Evolutionary conservation across 2,888 invertebrate genomes (phyloP).

Genomic region (Hartigia nigra): DNA sequence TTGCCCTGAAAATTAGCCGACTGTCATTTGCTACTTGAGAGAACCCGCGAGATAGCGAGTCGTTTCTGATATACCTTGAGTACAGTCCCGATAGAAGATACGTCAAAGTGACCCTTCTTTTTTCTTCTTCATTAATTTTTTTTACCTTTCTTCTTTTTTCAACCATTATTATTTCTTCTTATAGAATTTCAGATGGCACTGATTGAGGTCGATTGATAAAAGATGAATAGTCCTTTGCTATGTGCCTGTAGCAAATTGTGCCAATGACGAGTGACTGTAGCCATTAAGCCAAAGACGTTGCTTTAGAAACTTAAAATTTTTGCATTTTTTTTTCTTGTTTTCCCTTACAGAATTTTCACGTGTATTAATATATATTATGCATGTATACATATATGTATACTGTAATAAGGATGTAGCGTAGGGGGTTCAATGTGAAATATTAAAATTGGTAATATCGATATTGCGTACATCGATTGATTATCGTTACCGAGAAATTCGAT

Average conservation of each 20-base stretch:
- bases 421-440: neutral
- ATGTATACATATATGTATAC: too few species aligned
- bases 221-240: neutral
- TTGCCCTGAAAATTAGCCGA: neutral
- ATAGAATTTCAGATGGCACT: neutral
- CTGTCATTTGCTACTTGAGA: neutral
- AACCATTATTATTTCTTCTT: neutral
- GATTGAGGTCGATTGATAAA: neutral
- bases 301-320: neutral
- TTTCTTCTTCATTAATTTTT: neutral
- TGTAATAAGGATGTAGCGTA: too few species aligned
- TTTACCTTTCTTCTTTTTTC: neutral
- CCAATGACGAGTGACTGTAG: too few species aligned
- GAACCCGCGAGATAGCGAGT: neutral
- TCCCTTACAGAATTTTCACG: neutral
- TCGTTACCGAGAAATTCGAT: neutral
- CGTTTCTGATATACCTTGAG: neutral
- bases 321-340: neutral
- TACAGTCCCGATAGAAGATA: neutral
- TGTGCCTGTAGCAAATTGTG: too few species aligned
- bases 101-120: neutral
- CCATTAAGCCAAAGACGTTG: too few species aligned
- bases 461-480: neutral
- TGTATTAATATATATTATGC: too few species aligned
- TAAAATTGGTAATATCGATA: neutral